Percentiles rank a stretch among this genome's conserved stretches.
These are phyloP conservation scores for Bedellia somnulentella DNA, from an alignment of 2,888 invertebrate genomes.

Conservation along the genomic window DNA sequence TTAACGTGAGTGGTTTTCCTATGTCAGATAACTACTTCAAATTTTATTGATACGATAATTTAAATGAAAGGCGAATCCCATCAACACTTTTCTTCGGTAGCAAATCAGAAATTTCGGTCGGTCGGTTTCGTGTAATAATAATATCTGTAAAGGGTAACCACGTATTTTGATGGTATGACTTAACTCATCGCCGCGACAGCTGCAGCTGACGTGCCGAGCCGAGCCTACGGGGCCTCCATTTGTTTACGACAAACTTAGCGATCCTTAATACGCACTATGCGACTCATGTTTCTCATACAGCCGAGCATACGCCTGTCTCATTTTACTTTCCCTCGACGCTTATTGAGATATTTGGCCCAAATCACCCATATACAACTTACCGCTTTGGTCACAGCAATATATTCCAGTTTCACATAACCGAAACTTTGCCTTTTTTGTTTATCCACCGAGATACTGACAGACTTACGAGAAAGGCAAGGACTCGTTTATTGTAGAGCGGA, in stretches of 20 bases:
- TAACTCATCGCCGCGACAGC: constrained; percentile 33
- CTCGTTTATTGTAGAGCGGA: too few species aligned
- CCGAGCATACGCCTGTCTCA: constrained; percentile 25
- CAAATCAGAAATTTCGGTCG: too few species aligned
- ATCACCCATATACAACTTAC: constrained; percentile 15
- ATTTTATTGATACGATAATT: too few species aligned
- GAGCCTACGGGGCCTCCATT: constrained; percentile 38
- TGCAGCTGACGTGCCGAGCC: constrained; percentile 39
- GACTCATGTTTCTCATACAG: constrained; percentile 39
- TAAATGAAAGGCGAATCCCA: too few species aligned
- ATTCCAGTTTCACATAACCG: constrained; percentile 4
- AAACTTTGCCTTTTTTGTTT: constrained; percentile 4
- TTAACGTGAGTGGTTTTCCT: too few species aligned
- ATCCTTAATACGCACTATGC: constrained; percentile 41
- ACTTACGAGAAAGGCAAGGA: too few species aligned
- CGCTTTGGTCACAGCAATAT: constrained; percentile 9
- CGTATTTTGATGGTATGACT: too few species aligned
- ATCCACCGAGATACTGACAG: too few species aligned
- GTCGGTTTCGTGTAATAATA: too few species aligned
- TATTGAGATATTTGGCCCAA: constrained; percentile 32
- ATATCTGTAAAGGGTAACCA: too few species aligned
- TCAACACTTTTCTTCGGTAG: too few species aligned
- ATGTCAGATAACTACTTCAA: too few species aligned
- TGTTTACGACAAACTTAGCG: constrained; percentile 50
- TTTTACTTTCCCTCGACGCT: constrained; percentile 20